These are phyloP conservation scores for Chloropsis hardwickii DNA, from an alignment of 2,113 vertebrate genomes.

Conservation along the genomic window DNA sequence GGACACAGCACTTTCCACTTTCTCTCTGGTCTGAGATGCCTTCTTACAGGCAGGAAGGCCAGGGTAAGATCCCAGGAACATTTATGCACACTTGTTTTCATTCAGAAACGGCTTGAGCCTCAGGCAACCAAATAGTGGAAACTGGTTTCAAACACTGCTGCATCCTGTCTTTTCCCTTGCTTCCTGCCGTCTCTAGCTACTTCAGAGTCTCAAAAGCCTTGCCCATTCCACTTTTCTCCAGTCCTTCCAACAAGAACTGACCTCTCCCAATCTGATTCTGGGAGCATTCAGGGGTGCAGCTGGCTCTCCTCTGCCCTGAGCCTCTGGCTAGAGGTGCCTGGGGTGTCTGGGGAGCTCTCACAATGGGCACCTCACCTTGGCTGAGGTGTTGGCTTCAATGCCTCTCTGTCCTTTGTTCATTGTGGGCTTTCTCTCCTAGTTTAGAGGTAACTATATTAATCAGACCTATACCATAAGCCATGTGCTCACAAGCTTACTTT, in stretches of 20 bases:
- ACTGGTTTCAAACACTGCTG: background rate
- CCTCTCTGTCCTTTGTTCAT: background rate
- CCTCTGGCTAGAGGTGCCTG: background rate
- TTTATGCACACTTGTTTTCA: fast-evolving
- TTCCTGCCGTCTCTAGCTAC: background rate
- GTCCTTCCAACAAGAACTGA: background rate
- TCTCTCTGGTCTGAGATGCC: background rate
- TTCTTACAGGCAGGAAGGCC: background rate
- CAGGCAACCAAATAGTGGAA: background rate
- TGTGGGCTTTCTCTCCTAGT: background rate
- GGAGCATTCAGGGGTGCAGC: background rate
- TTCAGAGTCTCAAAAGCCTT: background rate
- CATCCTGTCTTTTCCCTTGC: background rate
- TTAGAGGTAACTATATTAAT: background rate
- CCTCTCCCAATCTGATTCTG: background rate
- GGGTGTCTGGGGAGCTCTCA: background rate
- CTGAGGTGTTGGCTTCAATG: background rate
- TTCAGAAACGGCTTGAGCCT: background rate
- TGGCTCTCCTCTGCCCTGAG: background rate
- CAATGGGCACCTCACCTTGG: background rate
- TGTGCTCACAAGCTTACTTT: background rate
- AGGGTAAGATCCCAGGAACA: background rate
- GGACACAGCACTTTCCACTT: background rate
- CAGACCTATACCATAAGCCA: fast-evolving
- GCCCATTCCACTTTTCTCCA: background rate